Percentiles rank a stretch among this genome's conserved stretches.
phyloP scores from a whole-genome alignment of 2,888 invertebrate genomes.

The Orgyia antiqua region DNA sequence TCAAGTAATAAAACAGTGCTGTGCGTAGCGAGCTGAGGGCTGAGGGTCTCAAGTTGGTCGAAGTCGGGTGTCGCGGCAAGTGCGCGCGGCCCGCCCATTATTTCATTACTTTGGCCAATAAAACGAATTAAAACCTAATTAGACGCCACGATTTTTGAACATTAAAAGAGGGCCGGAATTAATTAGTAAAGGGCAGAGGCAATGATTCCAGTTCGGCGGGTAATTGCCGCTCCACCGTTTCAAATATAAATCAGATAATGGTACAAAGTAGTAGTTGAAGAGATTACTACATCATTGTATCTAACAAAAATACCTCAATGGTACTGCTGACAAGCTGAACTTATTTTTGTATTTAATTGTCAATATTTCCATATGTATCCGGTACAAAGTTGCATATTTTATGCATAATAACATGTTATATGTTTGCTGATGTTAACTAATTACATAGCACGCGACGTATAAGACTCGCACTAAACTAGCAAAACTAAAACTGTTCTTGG shows the following conservation, averaged over 20 bases:
- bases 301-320: too few species aligned
- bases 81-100: slow-evolving; percentile 46
- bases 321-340: too few species aligned
- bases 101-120: slow-evolving; percentile 68
- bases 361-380: too few species aligned
- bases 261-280: slow-evolving; percentile 18
- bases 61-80: slow-evolving; percentile 32
- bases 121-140: slow-evolving; percentile 78
- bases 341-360: too few species aligned
- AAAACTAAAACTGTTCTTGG: too few species aligned
- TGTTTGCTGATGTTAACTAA: too few species aligned
- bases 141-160: slow-evolving; percentile 75
- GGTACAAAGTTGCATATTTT: too few species aligned
- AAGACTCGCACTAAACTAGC: too few species aligned
- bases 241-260: slow-evolving; percentile 49
- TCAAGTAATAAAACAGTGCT: slow-evolving; percentile 35
- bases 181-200: slow-evolving; percentile 69
- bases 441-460: too few species aligned
- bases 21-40: slow-evolving; percentile 23
- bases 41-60: slow-evolving; percentile 3
- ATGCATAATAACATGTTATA: too few species aligned
- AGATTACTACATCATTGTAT: too few species aligned
- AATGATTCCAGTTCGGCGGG: slow-evolving; percentile 71
- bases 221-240: slow-evolving; percentile 56
- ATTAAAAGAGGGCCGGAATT: slow-evolving; percentile 74